phyloP scores from a whole-genome alignment of 2,113 vertebrate species.

The Chloebia gouldiae region DNA sequence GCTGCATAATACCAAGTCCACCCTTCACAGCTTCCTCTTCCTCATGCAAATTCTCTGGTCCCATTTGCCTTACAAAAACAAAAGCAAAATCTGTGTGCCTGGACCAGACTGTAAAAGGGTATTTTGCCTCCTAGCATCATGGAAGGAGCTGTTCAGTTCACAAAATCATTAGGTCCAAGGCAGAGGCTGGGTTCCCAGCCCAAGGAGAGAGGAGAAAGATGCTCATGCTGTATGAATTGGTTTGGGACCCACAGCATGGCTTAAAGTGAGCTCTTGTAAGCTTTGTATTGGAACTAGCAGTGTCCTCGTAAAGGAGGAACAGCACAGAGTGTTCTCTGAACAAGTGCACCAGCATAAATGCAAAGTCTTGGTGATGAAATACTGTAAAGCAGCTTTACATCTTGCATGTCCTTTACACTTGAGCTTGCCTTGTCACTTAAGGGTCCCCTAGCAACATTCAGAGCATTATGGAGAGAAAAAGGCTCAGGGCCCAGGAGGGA shows the following conservation, averaged over 20 bases:
- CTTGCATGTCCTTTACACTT: not conserved
- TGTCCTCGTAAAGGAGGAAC: rapidly evolving
- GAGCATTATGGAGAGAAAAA: not conserved
- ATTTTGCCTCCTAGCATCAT: rapidly evolving
- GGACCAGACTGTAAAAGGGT: not conserved
- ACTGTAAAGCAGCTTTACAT: not conserved
- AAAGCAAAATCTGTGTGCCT: not conserved
- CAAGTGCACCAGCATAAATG: rapidly evolving
- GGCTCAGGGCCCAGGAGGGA: not conserved
- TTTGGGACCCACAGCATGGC: not conserved
- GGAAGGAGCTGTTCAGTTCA: not conserved
- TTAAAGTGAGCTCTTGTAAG: not conserved
- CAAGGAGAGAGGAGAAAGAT: rapidly evolving
- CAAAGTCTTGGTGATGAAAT: not conserved
- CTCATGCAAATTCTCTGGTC: not conserved
- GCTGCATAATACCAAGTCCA: not conserved
- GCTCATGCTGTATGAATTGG: rapidly evolving
- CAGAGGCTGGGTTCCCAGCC: not conserved
- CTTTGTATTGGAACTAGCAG: not conserved
- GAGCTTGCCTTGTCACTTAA: not conserved
- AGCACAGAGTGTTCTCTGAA: not conserved
- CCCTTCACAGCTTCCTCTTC: not conserved
- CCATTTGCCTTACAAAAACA: not conserved
- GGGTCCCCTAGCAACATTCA: not conserved
- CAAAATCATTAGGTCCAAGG: not conserved